These are phyloP conservation scores for Cynopterus brachyotis DNA, from an alignment of 2,113 vertebrate genomes.

Conservation along the genomic window DNA sequence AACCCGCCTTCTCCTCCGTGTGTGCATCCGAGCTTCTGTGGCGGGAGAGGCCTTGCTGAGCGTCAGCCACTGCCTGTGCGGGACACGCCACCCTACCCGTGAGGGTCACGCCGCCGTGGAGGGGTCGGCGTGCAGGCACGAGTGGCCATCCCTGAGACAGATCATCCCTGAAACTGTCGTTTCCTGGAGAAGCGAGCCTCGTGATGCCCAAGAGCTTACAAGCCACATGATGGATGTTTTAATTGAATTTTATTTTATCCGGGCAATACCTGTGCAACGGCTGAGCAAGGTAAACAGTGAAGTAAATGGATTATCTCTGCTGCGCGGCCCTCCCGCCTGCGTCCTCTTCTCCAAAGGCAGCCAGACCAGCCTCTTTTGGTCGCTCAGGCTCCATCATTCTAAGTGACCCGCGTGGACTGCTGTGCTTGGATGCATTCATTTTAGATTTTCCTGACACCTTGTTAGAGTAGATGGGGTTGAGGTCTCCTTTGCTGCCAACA, in stretches of 20 bases:
- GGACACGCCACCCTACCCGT: rapidly evolving
- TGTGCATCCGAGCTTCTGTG: background rate
- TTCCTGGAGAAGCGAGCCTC: background rate
- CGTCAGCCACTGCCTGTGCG: rapidly evolving
- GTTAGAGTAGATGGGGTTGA: too few relatives aligned
- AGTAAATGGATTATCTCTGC: background rate
- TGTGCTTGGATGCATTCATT: background rate
- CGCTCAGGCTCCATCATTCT: background rate
- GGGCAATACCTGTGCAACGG: background rate
- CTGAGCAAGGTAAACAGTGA: background rate
- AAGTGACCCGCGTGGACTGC: too few relatives aligned
- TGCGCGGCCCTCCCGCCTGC: rapidly evolving
- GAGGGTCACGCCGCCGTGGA: rapidly evolving
- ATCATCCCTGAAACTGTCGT: too few relatives aligned
- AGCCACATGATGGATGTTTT: background rate
- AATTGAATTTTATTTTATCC: background rate
- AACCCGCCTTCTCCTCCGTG: background rate
- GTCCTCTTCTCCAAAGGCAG: background rate
- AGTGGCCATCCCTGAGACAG: background rate
- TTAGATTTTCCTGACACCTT: background rate
- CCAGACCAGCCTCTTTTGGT: rapidly evolving
- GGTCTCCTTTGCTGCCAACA: background rate
- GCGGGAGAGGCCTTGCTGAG: rapidly evolving
- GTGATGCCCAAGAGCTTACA: background rate
- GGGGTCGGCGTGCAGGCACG: background rate